These are phyloP conservation scores for Hymenopus coronatus DNA, from an alignment of 2,888 invertebrate genomes.

Conservation along the genomic window DNA sequence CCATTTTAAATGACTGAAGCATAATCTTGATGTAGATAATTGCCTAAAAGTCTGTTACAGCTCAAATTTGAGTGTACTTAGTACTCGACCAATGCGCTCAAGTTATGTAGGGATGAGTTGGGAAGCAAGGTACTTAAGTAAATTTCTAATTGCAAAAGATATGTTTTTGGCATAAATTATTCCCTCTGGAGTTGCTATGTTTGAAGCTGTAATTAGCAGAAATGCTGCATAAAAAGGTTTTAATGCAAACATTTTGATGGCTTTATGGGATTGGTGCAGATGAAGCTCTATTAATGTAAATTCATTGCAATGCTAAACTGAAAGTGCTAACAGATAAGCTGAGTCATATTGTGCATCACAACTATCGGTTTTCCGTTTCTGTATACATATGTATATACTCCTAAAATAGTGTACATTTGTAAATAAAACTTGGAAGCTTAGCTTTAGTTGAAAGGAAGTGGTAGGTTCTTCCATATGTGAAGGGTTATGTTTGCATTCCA, in stretches of 20 bases:
- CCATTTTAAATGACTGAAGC: too few relatives aligned
- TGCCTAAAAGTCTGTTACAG: background rate
- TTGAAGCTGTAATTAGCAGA: too few relatives aligned
- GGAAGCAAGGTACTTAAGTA: background rate
- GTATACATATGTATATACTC: background rate
- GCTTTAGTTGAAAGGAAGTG: background rate
- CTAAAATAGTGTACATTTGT: background rate
- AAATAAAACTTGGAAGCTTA: background rate
- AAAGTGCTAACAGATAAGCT: too few relatives aligned
- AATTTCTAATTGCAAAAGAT: background rate
- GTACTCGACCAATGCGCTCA: background rate
- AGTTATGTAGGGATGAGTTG: background rate
- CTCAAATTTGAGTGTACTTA: background rate
- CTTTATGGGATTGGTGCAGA: too few relatives aligned
- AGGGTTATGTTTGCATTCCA: background rate
- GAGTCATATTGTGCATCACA: too few relatives aligned
- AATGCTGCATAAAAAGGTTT: too few relatives aligned
- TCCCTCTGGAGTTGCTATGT: too few relatives aligned
- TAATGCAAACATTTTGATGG: too few relatives aligned
- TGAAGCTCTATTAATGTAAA: too few relatives aligned
- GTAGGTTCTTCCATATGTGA: background rate
- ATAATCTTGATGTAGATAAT: background rate
- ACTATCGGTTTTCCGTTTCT: background rate
- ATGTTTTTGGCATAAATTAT: too few relatives aligned
- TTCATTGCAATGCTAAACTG: too few relatives aligned